Conservation (phyloP, 2,797 vertebrate species). For the Orestias chungarensis region DNA sequence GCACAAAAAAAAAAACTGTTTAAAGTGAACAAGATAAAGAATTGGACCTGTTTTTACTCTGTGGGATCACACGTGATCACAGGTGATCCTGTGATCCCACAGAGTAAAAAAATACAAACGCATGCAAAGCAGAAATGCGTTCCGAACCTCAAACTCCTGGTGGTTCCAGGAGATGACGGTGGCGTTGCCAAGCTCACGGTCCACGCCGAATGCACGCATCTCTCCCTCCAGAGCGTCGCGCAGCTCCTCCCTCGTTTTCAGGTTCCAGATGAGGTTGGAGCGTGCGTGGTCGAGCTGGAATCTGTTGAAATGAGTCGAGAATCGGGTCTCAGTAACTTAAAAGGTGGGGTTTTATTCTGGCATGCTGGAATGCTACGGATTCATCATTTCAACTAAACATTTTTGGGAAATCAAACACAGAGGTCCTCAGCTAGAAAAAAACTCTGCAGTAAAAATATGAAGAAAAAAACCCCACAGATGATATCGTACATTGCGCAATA, state of each 20-base stretch:
- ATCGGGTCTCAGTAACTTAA: neutral
- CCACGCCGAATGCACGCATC: slow-evolving; percentile 94
- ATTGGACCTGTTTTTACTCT: neutral
- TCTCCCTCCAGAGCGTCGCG: slow-evolving; percentile 95
- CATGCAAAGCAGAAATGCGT: neutral
- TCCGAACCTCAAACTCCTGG: slow-evolving; percentile 93
- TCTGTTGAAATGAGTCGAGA: slow-evolving; percentile 62
- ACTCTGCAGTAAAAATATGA: neutral
- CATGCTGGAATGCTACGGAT: neutral
- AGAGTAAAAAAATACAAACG: neutral
- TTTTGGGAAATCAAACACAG: neutral
- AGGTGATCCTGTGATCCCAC: neutral
- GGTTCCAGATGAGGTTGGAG: slow-evolving; percentile 99
- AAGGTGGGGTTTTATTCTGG: neutral
- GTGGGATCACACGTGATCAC: too few relatives aligned
- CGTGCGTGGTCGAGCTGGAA: slow-evolving; percentile 95
- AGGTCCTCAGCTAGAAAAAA: neutral
- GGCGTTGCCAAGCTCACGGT: slow-evolving; percentile 94
- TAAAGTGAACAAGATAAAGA: neutral
- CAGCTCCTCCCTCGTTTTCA: slow-evolving; percentile 97
- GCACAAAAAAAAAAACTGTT: neutral
- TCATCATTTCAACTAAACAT: neutral
- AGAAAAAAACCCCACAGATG: neutral
- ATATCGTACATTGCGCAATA: too few relatives aligned
- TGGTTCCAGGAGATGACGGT: slow-evolving; percentile 98